Evolutionary conservation across 2,797 vertebrate genomes (phyloP).

Genomic region (Artibeus jamaicensis): DNA sequence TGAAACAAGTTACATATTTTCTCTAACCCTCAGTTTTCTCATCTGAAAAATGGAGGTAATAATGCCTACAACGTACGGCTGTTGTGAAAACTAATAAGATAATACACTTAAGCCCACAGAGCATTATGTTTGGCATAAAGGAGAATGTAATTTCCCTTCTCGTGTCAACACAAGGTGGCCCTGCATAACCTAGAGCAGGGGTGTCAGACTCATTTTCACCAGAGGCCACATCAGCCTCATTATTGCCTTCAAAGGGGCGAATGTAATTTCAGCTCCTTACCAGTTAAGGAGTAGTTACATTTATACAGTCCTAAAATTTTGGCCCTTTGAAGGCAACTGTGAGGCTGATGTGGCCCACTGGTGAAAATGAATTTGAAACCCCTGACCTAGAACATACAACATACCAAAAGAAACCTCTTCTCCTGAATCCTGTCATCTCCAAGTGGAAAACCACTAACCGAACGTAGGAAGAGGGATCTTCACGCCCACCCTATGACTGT

Average conservation of each 20-base stretch:
- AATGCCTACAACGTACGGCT: background rate
- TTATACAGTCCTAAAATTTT: too few species aligned
- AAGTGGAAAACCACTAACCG: background rate
- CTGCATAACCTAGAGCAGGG: conserved; percentile 8
- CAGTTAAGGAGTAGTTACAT: too few species aligned
- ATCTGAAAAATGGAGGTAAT: background rate
- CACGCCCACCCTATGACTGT: background rate
- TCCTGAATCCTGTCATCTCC: background rate
- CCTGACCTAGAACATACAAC: background rate
- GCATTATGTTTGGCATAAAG: background rate
- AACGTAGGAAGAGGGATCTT: background rate
- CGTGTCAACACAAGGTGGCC: background rate
- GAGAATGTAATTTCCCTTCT: background rate
- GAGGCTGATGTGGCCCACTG: too few species aligned
- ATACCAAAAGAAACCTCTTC: background rate
- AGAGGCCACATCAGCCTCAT: too few species aligned
- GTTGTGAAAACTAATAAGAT: background rate
- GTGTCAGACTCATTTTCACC: too few species aligned
- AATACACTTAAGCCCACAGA: background rate
- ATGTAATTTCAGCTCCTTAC: too few species aligned
- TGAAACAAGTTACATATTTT: conserved; percentile 21
- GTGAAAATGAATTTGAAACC: too few species aligned
- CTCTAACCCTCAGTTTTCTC: background rate
- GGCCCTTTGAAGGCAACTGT: too few species aligned
- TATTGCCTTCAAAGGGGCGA: too few species aligned